phyloP scores from a whole-genome alignment of 2,797 vertebrate genomes.

The Tarsius wallacei region DNA sequence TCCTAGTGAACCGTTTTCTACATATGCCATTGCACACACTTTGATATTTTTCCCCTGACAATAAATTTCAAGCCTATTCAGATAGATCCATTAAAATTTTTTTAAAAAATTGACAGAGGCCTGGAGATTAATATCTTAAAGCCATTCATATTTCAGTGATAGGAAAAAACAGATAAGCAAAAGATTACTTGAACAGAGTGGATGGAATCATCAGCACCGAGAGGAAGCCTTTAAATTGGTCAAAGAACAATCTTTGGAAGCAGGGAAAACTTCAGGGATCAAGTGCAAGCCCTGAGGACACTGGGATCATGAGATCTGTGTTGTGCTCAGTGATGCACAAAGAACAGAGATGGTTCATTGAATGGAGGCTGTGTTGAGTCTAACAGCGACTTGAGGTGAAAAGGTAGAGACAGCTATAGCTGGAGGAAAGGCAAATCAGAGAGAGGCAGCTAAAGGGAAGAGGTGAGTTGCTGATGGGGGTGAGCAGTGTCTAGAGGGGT shows the following conservation, averaged over 20 bases:
- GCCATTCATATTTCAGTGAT: neutral
- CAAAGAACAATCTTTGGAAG: neutral
- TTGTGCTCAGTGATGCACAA: neutral
- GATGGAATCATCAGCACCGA: neutral
- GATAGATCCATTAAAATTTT: neutral
- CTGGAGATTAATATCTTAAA: neutral
- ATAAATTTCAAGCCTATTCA: neutral
- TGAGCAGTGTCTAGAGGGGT: neutral
- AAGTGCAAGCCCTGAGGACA: neutral
- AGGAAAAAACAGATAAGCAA: neutral
- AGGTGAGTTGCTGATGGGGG: rapidly evolving
- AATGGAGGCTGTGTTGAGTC: neutral
- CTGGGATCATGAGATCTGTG: neutral
- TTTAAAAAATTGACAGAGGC: neutral
- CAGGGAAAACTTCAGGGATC: neutral
- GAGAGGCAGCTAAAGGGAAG: neutral
- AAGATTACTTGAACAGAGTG: neutral
- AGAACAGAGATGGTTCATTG: neutral
- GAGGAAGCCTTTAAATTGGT: neutral
- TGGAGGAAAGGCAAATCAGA: neutral
- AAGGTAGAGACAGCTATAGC: neutral
- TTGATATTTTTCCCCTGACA: neutral
- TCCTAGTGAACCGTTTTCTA: constrained; percentile 20
- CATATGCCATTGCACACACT: neutral
- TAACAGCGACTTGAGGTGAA: neutral